Conservation (phyloP, 1,140 invertebrate genomes). For the Bombus waltoni region DNA sequence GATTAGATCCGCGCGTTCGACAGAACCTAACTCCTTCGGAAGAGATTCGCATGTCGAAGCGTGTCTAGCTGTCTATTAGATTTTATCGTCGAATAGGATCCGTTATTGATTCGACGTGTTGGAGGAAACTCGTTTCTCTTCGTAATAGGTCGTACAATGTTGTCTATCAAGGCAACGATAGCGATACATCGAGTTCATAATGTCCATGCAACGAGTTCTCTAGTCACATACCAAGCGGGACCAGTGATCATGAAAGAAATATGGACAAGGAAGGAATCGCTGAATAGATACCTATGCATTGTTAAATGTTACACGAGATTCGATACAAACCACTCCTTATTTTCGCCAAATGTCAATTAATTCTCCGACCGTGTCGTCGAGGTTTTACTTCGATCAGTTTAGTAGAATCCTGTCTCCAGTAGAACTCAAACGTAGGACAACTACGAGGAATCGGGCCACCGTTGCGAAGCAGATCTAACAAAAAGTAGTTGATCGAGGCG, state of each 20-base stretch:
- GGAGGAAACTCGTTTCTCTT: constrained; percentile 2
- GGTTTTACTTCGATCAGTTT: background rate
- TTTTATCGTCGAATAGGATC: constrained; percentile 12
- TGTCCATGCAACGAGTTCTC: too few species aligned
- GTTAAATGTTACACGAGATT: background rate
- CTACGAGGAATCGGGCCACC: constrained; percentile 49
- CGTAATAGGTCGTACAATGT: background rate
- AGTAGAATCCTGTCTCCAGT: background rate
- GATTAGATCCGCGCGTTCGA: constrained; percentile 38
- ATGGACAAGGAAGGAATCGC: background rate
- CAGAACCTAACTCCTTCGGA: background rate
- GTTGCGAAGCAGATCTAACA: constrained; percentile 7
- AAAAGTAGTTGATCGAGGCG: constrained; percentile 61
- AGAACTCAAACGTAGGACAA: too few species aligned
- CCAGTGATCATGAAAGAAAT: background rate
- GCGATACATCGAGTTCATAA: background rate
- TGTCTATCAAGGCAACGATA: background rate
- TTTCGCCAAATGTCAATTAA: background rate
- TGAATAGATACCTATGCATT: background rate
- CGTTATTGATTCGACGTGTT: constrained; percentile 27
- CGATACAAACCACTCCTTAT: background rate
- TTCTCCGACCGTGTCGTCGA: background rate
- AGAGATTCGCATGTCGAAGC: background rate
- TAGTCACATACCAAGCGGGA: background rate
- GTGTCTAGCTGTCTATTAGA: background rate